Base-by-base conservation (phyloP, 2,113 vertebrate species). In the Procapra przewalskii region DNA sequence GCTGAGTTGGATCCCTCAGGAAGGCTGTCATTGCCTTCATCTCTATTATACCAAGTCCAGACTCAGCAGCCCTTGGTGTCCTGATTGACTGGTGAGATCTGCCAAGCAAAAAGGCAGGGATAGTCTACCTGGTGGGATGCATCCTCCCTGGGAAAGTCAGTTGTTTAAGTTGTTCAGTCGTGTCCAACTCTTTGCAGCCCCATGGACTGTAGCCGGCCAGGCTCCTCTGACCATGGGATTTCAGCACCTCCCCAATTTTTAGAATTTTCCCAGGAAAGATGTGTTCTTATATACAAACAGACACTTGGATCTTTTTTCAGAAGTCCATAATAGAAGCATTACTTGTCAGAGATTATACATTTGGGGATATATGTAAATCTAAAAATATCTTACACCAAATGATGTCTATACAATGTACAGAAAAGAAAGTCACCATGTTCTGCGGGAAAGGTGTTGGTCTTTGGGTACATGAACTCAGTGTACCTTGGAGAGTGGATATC, bases 41-140 rank as follows among this genome's bases (percentile, higher is more conserved):
- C 5, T 62, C 15, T 7, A 4, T 43, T 14, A 17, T 52, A 48
- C 48, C 45, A 23, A 29, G 48, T 52, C 59, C 25, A 33, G 23
- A 52, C 67, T 92, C 83, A 54, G 67, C 67, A 52, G 36, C 14
- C 57, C 59, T 2, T 0, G 0, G 40, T 0, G 19, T 43, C 6
- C 31, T 16, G 40, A 80, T 60, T 2, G 1, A 67, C 45, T 55
- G 80, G n/a, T 9, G 55, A 93, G 43, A 71, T 77, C 92, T 77
- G 48, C 85, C 23, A 10, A 0, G 31, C 43, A 67, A 67, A 55
- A 40, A 17, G 43, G 31, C 62, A 33, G 80, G 21, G 43, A 27
- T 31, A 3, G 13, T 2, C 3, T 33, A 16, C 16, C 8, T 17
- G 8, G 10, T 11, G n/a, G 14, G 13, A 27, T 12, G 17, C n/a